Base-by-base conservation (phyloP, 2,113 vertebrate genomes). In the Mormyrus iriodes region DNA sequence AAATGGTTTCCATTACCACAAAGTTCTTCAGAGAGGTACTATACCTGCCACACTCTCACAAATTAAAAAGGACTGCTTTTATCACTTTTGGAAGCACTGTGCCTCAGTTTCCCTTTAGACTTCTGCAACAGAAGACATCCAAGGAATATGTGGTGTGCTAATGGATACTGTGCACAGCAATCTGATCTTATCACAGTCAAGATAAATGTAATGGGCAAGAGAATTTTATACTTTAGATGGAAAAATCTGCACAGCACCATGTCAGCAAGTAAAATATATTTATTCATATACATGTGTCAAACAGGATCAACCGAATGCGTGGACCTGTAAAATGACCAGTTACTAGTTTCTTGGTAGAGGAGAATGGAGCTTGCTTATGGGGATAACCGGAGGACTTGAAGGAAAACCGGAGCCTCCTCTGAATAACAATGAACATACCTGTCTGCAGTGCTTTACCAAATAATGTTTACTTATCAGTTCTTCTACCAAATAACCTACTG, bases 141-240 rank as follows among this genome's bases (percentile, higher is more conserved):
- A 48, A n/a, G 83, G 46, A 51, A 85, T 51, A 31, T 85, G 90
- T 13, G 92, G 93, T 96, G 95, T 95, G 73, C 73, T 79, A 79
- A 96, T 96, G 96, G 95, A 93, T 95, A 94, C 53, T 48, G 94
- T 95, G 96, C 96, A 96, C 95, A 95, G 93, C 96, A 95, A 96
- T 95, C 94, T 94, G 93, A 96, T 96, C 96, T 95, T 95, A 97
- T 96, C 94, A 96, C 94, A 93, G 92, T 95, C 93, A 94, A 95
- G 94, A 91, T 91, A 95, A 95, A 94, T 96, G 95, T 95, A 94
- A 95, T 1, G 44, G 17, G 24, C 44, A 85, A 93, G 92, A 93
- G 92, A 95, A 94, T 96, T 96, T 95, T 95, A 96, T 97, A 96
- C 96, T 93, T 94, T 95, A 95, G 94, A 94, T 95, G 94, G 91